Evolutionary conservation across 2,888 invertebrate species (phyloP), one percentile per base, ranked within the genome.

Genomic region (Brenthis hecate): DNA sequence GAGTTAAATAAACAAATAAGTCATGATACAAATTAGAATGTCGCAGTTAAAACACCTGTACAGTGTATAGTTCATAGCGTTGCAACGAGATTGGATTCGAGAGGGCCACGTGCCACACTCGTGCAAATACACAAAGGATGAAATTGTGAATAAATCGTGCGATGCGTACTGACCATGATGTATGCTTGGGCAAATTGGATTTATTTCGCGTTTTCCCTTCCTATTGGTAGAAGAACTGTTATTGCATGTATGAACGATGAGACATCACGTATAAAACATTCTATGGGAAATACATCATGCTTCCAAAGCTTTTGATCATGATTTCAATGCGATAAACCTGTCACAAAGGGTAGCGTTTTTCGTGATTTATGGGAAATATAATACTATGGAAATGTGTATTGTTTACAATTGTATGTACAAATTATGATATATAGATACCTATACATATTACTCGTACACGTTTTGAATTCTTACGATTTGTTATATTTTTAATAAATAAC

Each of bases 111-210:
- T 43, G 8, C 36, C 36, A 43, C 8, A 43, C 11, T 43, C 36
- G 36, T 43, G 32, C 28, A 50, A 48, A 50, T 23, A 54, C 28
- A 50, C 50, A 60, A 50, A 48, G 28, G 66, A 66, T 66, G 63
- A 73, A 70, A 74, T 74, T 72, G 70, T 86, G 83, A 86, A 91
- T 89, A 90, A 90, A 91, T 91, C 85, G 85, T 82, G 82, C 82
- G 78, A 80, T 81, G 78, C 78, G 81, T 79, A 82, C 85, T 86
- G 89, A 86, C 88, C 90, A 88, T 88, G 91, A 91, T 90, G 85
- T 88, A 92, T 85, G 84, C 80, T 85, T 85, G 87, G 86, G 87
- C 88, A 91, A 91, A 92, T 91, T 91, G 89, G 91, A 91, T 91
- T 90, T 90, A 90, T 89, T 85, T 83, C 82, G 79, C 86, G 86